A percentile compares a stretch with the other conserved stretches of the same genome.
Evolutionary conservation across 92 coral and sea anemone species (phyloP).

Genomic region (Porites divaricata): DNA sequence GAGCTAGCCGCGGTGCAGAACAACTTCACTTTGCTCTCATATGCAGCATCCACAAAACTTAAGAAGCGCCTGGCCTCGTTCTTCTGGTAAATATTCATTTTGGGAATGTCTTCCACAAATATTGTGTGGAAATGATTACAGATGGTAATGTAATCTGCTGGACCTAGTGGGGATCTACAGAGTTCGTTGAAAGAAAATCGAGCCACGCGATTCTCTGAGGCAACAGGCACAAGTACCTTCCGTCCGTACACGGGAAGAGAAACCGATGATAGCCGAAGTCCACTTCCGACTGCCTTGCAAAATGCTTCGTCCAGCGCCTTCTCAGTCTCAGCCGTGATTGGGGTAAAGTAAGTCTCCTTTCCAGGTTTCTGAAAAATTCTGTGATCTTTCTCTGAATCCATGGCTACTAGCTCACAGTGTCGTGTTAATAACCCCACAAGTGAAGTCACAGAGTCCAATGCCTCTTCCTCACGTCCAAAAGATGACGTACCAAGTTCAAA

Average conservation of each 20-base stretch:
- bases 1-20: conserved; percentile 73
- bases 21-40: conserved; percentile 78
- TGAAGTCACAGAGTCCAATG: conserved; percentile 72
- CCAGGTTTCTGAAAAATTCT: conserved; percentile 72
- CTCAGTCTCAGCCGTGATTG: conserved; percentile 62
- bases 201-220: conserved; percentile 79
- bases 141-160: conserved; percentile 85
- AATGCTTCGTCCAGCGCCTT: conserved; percentile 69
- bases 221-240: conserved; percentile 74
- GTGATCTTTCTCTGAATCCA: conserved; percentile 74
- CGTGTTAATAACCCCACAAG: conserved; percentile 59
- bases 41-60: conserved; percentile 86
- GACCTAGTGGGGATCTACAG: conserved; percentile 80
- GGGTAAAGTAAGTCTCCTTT: conserved; percentile 59
- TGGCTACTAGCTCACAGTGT: conserved; percentile 69
- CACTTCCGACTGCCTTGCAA: conserved; percentile 75
- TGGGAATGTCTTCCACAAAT: conserved; percentile 80
- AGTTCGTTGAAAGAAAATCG: conserved; percentile 80
- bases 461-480: conserved; percentile 80
- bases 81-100: conserved; percentile 82
- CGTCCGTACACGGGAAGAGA: conserved; percentile 85
- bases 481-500: conserved; percentile 78
- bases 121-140: conserved; percentile 77
- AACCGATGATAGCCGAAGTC: conserved; percentile 64
- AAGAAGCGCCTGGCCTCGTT: conserved; percentile 80